A percentile compares a stretch with the other conserved stretches of the same genome.
Conservation (phyloP, 2,797 vertebrate species). For the Chrysocyon brachyurus region DNA sequence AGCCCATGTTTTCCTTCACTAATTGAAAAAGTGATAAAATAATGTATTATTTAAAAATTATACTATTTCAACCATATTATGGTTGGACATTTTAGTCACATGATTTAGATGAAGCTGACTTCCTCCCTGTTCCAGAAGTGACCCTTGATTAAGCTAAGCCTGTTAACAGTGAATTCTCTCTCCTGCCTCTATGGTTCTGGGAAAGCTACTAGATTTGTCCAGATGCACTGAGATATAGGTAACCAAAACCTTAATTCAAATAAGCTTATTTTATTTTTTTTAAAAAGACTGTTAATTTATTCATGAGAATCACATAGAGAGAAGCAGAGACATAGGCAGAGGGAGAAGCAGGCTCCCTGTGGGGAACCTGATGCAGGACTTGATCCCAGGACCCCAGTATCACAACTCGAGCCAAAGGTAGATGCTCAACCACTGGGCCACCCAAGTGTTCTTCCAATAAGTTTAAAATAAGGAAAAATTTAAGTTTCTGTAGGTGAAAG, state of each 20-base stretch:
- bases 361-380: too few relatives aligned
- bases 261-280: background rate
- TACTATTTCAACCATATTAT: background rate
- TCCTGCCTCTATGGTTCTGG: background rate
- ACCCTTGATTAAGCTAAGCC: background rate
- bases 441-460: too few relatives aligned
- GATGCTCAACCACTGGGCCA: too few relatives aligned
- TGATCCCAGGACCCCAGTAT: too few relatives aligned
- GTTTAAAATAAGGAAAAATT: background rate
- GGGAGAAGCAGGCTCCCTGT: too few relatives aligned
- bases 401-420: too few relatives aligned
- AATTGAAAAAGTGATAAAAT: slow-evolving; percentile 43
- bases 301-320: too few relatives aligned
- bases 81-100: background rate
- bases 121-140: background rate
- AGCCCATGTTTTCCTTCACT: slow-evolving; percentile 38
- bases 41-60: background rate
- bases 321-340: too few relatives aligned
- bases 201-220: background rate
- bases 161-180: background rate
- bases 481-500: background rate
- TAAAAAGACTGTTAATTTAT: too few relatives aligned
- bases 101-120: background rate
- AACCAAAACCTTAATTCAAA: background rate
- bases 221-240: background rate